Conservation (phyloP, 2,797 vertebrate genomes). For the Lacerta agilis region DNA sequence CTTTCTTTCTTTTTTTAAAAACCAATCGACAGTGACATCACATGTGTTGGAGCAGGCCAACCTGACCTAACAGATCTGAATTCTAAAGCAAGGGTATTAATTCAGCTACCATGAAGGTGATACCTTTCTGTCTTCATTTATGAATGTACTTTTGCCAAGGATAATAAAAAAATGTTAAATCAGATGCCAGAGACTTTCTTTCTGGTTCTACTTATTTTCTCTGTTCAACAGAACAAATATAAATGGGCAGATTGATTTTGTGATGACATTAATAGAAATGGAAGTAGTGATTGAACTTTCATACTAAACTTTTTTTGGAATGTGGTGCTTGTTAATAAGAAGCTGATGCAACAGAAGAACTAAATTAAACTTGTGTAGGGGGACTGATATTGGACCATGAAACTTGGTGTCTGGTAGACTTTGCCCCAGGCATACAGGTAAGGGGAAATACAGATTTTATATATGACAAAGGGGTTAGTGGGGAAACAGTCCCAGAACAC, state of each 20-base stretch:
- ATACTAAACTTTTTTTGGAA: background rate
- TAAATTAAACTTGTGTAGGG: background rate
- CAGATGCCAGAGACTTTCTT: background rate
- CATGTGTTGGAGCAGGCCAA: background rate
- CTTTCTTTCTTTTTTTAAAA: background rate
- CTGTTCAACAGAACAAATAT: background rate
- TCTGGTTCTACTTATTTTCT: background rate
- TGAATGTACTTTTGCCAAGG: background rate
- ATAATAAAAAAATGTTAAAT: background rate
- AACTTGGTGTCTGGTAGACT: background rate
- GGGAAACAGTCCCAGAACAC: background rate
- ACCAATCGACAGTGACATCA: background rate
- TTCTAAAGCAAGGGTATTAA: constrained; percentile 6
- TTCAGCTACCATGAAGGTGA: constrained; percentile 2
- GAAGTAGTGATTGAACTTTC: background rate
- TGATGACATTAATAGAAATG: background rate
- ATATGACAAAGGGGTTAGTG: background rate
- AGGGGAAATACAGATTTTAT: background rate
- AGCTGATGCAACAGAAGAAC: background rate
- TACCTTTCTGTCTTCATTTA: background rate
- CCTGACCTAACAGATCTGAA: constrained; percentile 8
- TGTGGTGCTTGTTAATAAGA: background rate
- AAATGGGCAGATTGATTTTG: background rate
- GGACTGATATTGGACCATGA: background rate
- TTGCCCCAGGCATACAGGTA: background rate